Percentiles rank a stretch among this genome's conserved stretches.
phyloP scores from a whole-genome alignment of 1,140 invertebrate species.

The Hyles euphorbiae region DNA sequence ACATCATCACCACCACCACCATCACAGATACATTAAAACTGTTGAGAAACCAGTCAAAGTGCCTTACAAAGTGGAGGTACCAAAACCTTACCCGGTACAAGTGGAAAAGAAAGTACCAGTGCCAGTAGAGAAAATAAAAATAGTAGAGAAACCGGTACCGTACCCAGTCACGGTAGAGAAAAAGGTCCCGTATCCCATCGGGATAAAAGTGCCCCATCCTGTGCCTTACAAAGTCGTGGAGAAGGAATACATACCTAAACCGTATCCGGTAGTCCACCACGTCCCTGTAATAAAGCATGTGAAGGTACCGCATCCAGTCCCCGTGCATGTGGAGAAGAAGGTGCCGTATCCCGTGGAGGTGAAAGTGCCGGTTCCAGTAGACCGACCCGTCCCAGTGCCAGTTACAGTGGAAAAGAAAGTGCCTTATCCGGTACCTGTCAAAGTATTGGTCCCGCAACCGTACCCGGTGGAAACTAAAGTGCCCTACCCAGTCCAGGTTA shows the following conservation, averaged over 20 bases:
- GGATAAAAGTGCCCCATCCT: constrained; percentile 77
- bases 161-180: constrained; percentile 79
- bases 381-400: constrained; percentile 69
- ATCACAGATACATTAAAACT: constrained; percentile 77
- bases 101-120: constrained; percentile 80
- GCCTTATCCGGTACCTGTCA: constrained; percentile 70
- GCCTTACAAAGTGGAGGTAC: constrained; percentile 69
- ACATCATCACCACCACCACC: constrained; percentile 79
- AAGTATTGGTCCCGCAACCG: constrained; percentile 74
- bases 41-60: constrained; percentile 75
- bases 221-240: constrained; percentile 72
- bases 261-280: constrained; percentile 77
- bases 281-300: constrained; percentile 70
- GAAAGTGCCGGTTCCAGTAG: constrained; percentile 70
- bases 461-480: constrained; percentile 76
- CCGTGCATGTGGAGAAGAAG: constrained; percentile 76
- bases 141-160: constrained; percentile 79
- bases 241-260: constrained; percentile 75
- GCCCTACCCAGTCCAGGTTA: constrained; percentile 76
- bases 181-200: constrained; percentile 79
- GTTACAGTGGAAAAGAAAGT: constrained; percentile 74
- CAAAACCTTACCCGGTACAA: constrained; percentile 73
- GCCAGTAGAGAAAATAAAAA: constrained; percentile 79
- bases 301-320: constrained; percentile 70
- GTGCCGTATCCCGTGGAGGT: constrained; percentile 66